Evolutionary conservation across 2,797 vertebrate species (phyloP), one percentile per base, ranked within the genome.

Genomic region (Periophthalmus magnuspinnatus): DNA sequence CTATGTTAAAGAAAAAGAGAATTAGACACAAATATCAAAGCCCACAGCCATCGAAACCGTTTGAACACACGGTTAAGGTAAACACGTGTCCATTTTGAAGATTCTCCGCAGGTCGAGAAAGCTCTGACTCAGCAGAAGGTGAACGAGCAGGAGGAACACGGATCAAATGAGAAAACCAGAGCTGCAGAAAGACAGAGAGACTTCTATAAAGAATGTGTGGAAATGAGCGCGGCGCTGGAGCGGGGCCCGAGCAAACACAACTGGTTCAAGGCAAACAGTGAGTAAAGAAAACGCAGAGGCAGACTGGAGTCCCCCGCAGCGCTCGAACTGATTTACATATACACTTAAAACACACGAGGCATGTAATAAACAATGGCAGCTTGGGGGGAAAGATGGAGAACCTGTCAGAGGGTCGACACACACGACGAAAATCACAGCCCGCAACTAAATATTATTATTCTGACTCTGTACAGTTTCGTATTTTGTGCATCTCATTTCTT

Each of bases 241-340:
- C 82, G 34, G 6, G 50, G 89, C 89, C 90, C 86, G 74, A 89
- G 86, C 86, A 91, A 93, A 92, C 92, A 92, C 77, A 90, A 86
- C 72, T 86, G 87, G 84, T 91, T 93, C 90, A 92, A 93, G 89
- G 89, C 88, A 90, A 93, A 90, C 89, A 92, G 93, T 94, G 88
- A 93, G 93, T 91, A 81, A 76, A 85, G 84, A 76, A 83, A 85
- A 81, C 82, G 88, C 69, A 74, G 78, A 81, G 83, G 79, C 50
- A 34, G 65, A 79, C 73, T 70, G 82, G 83, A 83, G 77, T 84
- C 84, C 76, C 79, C 81, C n/a, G 24, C 86, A 89, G 71, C 19
- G 65, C 79, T 81, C 78, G 72, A 80, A 76, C 62, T 77, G 69
- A 90, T 92, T 89, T 87, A 86, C 78, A 86, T 82, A 86, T 82